These are phyloP conservation scores for Otus sunia DNA, from an alignment of 2,113 vertebrate species.

Conservation along the genomic window DNA sequence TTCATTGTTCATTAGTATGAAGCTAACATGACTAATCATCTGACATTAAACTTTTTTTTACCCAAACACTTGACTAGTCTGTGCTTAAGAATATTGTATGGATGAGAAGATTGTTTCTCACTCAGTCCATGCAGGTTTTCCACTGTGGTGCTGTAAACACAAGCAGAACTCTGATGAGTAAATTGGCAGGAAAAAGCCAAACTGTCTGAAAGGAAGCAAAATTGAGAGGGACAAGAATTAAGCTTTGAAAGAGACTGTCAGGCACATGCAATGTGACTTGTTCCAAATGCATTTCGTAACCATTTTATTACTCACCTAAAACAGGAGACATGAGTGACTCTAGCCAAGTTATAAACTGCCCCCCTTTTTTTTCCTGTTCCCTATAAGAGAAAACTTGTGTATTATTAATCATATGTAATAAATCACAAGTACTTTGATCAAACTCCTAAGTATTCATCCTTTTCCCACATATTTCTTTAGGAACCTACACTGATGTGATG, in stretches of 20 bases:
- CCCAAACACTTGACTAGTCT: background rate
- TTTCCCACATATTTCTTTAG: background rate
- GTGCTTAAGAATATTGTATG: background rate
- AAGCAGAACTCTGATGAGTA: background rate
- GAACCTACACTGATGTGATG: background rate
- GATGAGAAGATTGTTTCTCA: background rate
- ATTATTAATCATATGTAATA: background rate
- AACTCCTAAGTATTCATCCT: background rate
- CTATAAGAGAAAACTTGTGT: background rate
- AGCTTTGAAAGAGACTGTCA: background rate
- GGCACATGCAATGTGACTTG: background rate
- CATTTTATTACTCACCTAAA: slow-evolving; percentile 41
- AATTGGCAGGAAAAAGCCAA: background rate
- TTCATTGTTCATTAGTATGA: background rate
- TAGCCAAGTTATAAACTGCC: background rate
- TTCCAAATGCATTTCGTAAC: background rate
- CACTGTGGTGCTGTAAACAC: background rate
- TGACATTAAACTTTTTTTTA: background rate
- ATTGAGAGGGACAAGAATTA: background rate
- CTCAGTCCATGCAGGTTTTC: background rate
- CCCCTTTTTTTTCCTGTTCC: background rate
- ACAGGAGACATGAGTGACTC: background rate
- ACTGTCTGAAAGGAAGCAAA: slow-evolving; percentile 8
- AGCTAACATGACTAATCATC: background rate
- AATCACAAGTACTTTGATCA: background rate